A percentile compares a stretch with the other conserved stretches of the same genome.
phyloP scores from a whole-genome alignment of 2,113 vertebrate species.

The Daubentonia madagascariensis region DNA sequence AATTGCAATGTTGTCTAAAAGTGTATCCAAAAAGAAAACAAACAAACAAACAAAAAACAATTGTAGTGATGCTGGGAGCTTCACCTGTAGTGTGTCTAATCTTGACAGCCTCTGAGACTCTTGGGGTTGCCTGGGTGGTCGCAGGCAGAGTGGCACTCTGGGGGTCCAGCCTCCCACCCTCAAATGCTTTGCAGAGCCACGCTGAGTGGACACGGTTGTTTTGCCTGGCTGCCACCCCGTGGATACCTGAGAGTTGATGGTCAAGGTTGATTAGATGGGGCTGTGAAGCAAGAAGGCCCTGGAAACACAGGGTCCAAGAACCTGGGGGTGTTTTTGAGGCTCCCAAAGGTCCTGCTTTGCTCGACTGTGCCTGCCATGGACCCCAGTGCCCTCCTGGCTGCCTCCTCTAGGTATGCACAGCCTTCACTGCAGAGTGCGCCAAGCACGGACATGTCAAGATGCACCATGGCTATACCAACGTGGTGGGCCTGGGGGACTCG shows the following conservation, averaged over 20 bases:
- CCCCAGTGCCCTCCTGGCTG: neutral
- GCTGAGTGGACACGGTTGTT: rapidly evolving
- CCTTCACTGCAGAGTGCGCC: conserved; percentile 86
- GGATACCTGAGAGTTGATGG: neutral
- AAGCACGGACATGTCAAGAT: conserved; percentile 90
- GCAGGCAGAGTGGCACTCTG: neutral
- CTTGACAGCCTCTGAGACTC: neutral
- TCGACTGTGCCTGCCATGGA: neutral
- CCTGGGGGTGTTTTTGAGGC: neutral
- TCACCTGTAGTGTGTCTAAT: rapidly evolving
- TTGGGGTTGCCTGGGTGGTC: neutral
- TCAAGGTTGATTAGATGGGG: neutral
- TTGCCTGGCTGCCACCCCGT: neutral
- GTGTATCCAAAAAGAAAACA: no score
- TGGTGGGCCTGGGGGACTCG: conserved; percentile 94
- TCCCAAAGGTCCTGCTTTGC: neutral
- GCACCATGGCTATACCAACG: conserved; percentile 94
- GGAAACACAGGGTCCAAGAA: neutral
- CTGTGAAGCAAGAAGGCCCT: neutral
- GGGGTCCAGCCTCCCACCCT: neutral
- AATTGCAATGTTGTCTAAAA: rapidly evolving
- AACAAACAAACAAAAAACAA: neutral
- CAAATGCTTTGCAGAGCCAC: neutral
- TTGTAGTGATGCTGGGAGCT: rapidly evolving
- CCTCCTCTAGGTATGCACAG: conserved; percentile 88